Evolutionary conservation across 2,797 vertebrate species (phyloP).

Genomic region (Syncerus caffer): DNA sequence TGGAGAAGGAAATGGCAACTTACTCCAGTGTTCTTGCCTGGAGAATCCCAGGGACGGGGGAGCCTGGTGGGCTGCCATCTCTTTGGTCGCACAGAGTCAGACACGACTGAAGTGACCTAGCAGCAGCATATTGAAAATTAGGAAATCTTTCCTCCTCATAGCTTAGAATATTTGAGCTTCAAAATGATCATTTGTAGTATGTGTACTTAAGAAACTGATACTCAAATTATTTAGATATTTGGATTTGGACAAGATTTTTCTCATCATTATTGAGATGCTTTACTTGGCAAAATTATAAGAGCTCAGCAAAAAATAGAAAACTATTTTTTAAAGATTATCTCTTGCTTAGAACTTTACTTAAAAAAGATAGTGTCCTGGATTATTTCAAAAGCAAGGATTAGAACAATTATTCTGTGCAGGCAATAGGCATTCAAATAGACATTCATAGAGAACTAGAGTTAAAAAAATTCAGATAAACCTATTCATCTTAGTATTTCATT

Average conservation of each 20-base stretch:
- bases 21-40: no score
- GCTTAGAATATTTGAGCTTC: neutral
- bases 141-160: neutral
- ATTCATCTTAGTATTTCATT: neutral
- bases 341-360: neutral
- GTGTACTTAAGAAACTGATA: neutral
- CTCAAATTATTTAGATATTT: neutral
- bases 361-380: neutral
- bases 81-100: no score
- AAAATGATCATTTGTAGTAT: neutral
- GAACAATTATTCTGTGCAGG: neutral
- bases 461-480: neutral
- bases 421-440: neutral
- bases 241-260: neutral
- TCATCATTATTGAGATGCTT: neutral
- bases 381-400: neutral
- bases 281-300: neutral
- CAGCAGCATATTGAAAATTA: neutral
- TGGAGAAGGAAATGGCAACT: no score
- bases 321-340: neutral
- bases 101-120: no score
- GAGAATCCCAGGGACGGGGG: no score
- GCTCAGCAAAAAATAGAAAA: neutral
- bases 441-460: neutral
- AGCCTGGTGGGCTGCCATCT: no score